These are phyloP conservation scores for Cryptomyrus ogoouensis DNA, from an alignment of 2,113 vertebrate genomes.

Conservation along the genomic window DNA sequence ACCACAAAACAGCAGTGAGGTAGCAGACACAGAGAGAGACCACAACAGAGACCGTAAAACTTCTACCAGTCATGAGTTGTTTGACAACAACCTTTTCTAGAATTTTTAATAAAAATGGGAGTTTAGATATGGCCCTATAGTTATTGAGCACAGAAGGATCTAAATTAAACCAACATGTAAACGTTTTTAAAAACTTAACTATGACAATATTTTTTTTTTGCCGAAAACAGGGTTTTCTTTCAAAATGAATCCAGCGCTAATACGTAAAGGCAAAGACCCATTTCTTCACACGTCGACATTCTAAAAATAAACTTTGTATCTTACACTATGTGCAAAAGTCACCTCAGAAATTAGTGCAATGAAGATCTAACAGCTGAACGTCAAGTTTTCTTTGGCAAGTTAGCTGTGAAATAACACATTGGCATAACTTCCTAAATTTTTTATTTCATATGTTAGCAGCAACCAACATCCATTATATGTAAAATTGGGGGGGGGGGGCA, in stretches of 20 bases:
- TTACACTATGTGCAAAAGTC: not conserved
- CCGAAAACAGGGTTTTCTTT: not conserved
- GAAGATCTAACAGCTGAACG: not conserved
- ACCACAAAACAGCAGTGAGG: not conserved
- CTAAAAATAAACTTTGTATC: not conserved
- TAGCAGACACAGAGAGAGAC: not conserved
- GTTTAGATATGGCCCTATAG: not conserved
- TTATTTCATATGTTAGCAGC: not conserved
- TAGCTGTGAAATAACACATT: not conserved
- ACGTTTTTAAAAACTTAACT: not conserved
- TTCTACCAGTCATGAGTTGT: not conserved
- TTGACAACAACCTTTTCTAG: not conserved
- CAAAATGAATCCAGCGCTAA: not conserved
- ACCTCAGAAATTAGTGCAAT: not conserved
- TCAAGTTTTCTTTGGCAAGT: not conserved
- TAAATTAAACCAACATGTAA: not conserved
- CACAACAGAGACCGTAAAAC: too few species aligned
- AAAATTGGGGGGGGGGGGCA: not conserved
- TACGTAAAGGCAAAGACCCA: not conserved
- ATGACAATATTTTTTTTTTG: not conserved
- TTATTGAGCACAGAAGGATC: not conserved
- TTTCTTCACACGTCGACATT: not conserved
- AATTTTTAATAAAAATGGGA: not conserved
- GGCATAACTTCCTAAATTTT: not conserved
- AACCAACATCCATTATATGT: not conserved